phyloP scores from a whole-genome alignment of 2,113 vertebrate species.

The Phrynosoma blainvillii region DNA sequence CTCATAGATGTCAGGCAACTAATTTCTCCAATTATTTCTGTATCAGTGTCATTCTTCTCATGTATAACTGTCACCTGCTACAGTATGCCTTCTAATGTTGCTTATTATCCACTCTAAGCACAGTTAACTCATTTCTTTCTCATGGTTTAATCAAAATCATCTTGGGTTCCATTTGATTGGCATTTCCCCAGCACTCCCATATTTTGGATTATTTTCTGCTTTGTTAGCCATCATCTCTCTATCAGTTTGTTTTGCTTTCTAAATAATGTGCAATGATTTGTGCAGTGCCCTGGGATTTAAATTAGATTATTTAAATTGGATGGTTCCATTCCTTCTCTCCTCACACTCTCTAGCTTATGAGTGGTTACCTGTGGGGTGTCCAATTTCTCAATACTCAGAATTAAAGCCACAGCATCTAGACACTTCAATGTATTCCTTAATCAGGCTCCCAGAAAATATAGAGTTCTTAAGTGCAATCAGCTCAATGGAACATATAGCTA shows the following conservation, averaged over 20 bases:
- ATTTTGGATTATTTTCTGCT: slow-evolving; percentile 45
- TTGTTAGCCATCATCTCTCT: slow-evolving; percentile 30
- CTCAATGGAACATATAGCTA: neutral
- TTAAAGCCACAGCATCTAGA: neutral
- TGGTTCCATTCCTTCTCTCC: slow-evolving; percentile 24
- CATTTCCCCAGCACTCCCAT: slow-evolving; percentile 35
- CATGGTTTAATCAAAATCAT: slow-evolving; percentile 58
- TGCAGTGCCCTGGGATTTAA: slow-evolving; percentile 26
- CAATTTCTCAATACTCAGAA: slow-evolving; percentile 25
- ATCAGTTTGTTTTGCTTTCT: slow-evolving; percentile 21
- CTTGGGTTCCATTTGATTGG: slow-evolving; percentile 53
- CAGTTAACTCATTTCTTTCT: slow-evolving; percentile 51
- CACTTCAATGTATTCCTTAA: neutral
- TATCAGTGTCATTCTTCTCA: slow-evolving; percentile 69
- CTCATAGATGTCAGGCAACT: slow-evolving; percentile 66
- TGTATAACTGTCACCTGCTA: slow-evolving; percentile 61
- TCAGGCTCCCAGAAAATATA: slow-evolving; percentile 11
- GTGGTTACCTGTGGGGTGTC: neutral
- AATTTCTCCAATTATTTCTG: slow-evolving; percentile 73
- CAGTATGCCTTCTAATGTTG: slow-evolving; percentile 48
- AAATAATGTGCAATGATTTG: slow-evolving; percentile 43
- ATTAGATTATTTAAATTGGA: slow-evolving; percentile 45
- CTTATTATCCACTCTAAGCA: slow-evolving; percentile 55
- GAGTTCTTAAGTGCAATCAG: neutral
- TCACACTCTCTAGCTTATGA: neutral